phyloP scores from a whole-genome alignment of 2,888 invertebrate genomes.

The Sarcophaga carnaria region DNA sequence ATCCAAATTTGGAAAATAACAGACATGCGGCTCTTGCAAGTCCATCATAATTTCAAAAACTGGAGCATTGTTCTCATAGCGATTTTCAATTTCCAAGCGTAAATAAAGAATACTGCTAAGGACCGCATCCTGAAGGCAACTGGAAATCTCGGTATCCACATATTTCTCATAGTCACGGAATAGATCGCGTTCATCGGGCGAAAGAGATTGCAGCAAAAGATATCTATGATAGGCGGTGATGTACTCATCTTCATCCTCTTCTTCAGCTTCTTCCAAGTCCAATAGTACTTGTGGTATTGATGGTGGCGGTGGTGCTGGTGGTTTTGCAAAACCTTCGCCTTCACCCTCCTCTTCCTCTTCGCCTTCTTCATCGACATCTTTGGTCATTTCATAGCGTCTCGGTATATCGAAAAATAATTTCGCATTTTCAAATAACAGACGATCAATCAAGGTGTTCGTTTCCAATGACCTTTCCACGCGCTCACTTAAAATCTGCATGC shows the following conservation, averaged over 20 bases:
- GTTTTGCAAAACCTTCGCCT: constrained; percentile 44
- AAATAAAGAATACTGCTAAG: constrained; percentile 78
- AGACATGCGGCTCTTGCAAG: constrained; percentile 88
- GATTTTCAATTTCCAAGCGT: constrained; percentile 78
- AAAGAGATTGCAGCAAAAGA: constrained; percentile 72
- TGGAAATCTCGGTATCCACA: constrained; percentile 85
- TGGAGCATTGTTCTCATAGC: constrained; percentile 82
- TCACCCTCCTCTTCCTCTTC: constrained; percentile 58
- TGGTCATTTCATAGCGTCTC: constrained; percentile 71
- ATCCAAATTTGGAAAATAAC: constrained; percentile 86
- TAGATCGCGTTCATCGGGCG: constrained; percentile 72
- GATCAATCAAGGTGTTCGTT: constrained; percentile 84
- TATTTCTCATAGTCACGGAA: constrained; percentile 84
- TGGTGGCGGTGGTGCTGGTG: constrained; percentile 19
- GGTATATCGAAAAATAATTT: constrained; percentile 86
- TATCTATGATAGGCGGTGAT: constrained; percentile 72
- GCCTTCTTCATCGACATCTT: constrained; percentile 70
- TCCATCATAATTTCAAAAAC: constrained; percentile 90
- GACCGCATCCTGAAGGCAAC: constrained; percentile 83
- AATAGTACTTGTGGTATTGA: not conserved
- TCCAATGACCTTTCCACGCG: constrained; percentile 81
- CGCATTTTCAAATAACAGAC: constrained; percentile 86
- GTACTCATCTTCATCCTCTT: constrained; percentile 53
- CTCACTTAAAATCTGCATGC: constrained; percentile 71
- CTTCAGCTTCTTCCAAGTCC: constrained; percentile 27